Base-by-base conservation (phyloP, 2,113 vertebrate species). In the Oophaga pumilio region DNA sequence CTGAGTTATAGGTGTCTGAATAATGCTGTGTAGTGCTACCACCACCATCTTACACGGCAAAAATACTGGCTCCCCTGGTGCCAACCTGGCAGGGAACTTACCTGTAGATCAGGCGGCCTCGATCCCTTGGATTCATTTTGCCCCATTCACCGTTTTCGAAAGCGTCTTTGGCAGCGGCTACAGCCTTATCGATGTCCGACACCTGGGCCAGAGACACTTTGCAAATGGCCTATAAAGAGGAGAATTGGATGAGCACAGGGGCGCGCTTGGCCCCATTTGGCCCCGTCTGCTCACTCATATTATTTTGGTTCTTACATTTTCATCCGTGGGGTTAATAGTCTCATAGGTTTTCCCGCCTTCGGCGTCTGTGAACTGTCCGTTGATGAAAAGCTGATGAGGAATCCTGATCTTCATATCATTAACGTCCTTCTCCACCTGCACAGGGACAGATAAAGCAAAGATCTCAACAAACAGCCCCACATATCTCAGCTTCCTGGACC, bases 111-210 rank as follows among this genome's bases (percentile, higher is more conserved):
- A 96, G 92, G 77, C 92, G 90, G 50, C 95, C 95, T 87, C 95
- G 89, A 92, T 96, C 95, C 90, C 95, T 93, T 28, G 95, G 92
- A 89, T 96, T 96, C 94, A 96, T 96, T 89, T 91, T 94, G 26
- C 95, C 94, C 95, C 95, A 96, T 83, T 95, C 94, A 7, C 95
- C 95, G 22, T 93, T 91, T 89, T 96, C 95, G 88, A 96, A 96
- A 7, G 95, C 94, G 60, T 94, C 94, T 82, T 96, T 95, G 26
- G 95, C 95, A 17, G 95, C 94, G 78, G 64, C 91, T 5, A 96
- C 95, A 0, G 95, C 95, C 50, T 13, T 93, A 90, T 96, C 93
- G 62, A 96, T 94, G 26, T 96, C 95, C 12, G 92, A 90, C 2
- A 94, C 89, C 91, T 96, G 95, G 76, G 95, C 94, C 89, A 96